Base-by-base conservation (phyloP, 1,140 invertebrate genomes). In the Neuroterus valhalla region DNA sequence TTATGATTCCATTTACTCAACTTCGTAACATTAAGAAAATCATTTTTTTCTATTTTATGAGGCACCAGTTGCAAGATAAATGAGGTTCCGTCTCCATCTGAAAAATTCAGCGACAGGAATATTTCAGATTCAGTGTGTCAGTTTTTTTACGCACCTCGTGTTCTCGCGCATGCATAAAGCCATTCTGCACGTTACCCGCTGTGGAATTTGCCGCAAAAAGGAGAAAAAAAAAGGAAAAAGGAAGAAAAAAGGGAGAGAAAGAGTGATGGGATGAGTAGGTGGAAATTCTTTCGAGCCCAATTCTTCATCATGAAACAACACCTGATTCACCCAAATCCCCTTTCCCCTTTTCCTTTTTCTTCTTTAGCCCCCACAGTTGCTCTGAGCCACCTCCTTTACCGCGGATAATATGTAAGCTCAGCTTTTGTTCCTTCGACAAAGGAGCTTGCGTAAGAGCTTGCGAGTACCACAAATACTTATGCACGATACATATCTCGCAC, bases 211-310 rank as follows among this genome's bases (percentile, higher is more conserved):
- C n/a, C 48, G 2, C 4, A 17, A 8, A 6, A 50, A 50, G 21
- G 21, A 21, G 48, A 50, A 19, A 19, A 11, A 21, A 19, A 43
- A 2, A 44, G 14, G 44, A 21, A 43, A 19, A 44, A 67, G 42
- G 14, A 43, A 17, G 11, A 26, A 26, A 62, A 15, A 11, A 44
- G 31, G 45, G 42, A 68, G 52, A 52, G 15, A 50, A 23, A 52
- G 38, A 23, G 6, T 6, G 17, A 44, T 68, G 12, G 14, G n/a
- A 4, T 31, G 55, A 21, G 73, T 43, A 42, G 55, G 48, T n/a
- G 38, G 23, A 26, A 26, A 43, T 62, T 71, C 68, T 71, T 46
- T 78, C 31, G 31, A n/a, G 23, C 14, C 55, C 21, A 62, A 62
- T 62, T 62, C 55, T 23, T 31, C 55, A 14, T 62, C 12, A 62